These are phyloP conservation scores for Drosophila pandora DNA, from an alignment of 1,140 invertebrate genomes.

Conservation along the genomic window DNA sequence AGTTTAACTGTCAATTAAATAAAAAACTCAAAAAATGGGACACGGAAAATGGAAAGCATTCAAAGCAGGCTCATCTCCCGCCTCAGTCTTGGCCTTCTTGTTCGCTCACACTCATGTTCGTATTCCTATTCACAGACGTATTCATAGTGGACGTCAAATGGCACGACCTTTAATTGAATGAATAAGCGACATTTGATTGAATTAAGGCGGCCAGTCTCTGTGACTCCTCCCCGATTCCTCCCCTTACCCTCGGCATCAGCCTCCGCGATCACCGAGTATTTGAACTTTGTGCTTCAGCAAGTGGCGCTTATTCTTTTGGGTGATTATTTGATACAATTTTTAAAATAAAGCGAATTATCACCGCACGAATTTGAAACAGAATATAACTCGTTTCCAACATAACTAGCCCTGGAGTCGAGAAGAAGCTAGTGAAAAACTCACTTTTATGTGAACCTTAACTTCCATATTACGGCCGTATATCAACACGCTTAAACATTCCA, in stretches of 20 bases:
- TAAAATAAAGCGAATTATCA: too few species aligned
- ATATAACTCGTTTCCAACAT: too few species aligned
- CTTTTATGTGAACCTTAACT: constrained; percentile 15
- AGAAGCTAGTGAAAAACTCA: constrained; percentile 6
- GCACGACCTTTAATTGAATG: constrained; percentile 83
- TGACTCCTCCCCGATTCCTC: constrained; percentile 5
- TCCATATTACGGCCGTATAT: constrained; percentile 3
- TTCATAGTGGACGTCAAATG: constrained; percentile 71
- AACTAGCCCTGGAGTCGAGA: too few species aligned
- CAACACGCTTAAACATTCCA: constrained; percentile 3
- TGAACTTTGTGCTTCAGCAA: constrained; percentile 13
- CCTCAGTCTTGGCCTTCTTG: neutral
- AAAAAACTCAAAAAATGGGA: constrained; percentile 27
- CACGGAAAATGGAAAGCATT: constrained; percentile 34
- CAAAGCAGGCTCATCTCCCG: constrained; percentile 4
- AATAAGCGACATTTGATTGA: constrained; percentile 83
- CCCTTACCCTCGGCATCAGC: neutral
- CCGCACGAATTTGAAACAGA: too few species aligned
- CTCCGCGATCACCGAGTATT: neutral
- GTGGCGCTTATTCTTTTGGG: neutral
- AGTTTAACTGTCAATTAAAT: constrained; percentile 72
- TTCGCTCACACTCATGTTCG: constrained; percentile 13
- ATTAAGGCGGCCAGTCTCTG: constrained; percentile 58
- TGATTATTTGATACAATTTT: neutral
- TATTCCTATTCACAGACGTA: constrained; percentile 38